Conservation (phyloP, 2,888 invertebrate genomes). For the Andrena hattorfiana region DNA sequence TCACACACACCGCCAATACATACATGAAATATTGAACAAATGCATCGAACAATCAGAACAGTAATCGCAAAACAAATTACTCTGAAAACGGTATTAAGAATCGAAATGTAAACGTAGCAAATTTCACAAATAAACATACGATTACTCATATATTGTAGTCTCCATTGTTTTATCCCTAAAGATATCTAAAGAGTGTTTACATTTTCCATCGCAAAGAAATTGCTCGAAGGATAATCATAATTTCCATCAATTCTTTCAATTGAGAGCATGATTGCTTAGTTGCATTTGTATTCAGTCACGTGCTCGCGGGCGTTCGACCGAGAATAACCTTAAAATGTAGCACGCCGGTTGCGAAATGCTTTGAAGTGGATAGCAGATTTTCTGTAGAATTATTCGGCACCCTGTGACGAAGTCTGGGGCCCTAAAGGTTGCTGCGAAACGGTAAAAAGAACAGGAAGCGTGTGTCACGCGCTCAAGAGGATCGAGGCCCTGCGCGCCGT, state of each 20-base stretch:
- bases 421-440: constrained; percentile 20
- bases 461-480: constrained; percentile 76
- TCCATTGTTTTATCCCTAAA: background rate
- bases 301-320: constrained; percentile 23
- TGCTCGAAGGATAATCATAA: background rate
- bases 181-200: background rate
- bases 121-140: background rate
- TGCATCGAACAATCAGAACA: background rate
- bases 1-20: background rate
- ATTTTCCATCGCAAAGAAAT: background rate
- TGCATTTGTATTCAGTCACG: constrained; percentile 55
- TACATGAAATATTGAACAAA: background rate
- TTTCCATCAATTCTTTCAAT: constrained; percentile 5
- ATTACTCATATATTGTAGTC: background rate
- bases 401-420: background rate
- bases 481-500: constrained; percentile 47
- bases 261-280: background rate
- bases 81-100: background rate
- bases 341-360: background rate
- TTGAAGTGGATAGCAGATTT: background rate
- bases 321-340: constrained; percentile 18
- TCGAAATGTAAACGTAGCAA: background rate
- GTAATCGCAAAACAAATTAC: background rate
- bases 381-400: constrained; percentile 21
- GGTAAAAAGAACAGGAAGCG: constrained; percentile 67